phyloP scores from a whole-genome alignment of 2,797 vertebrate genomes.

The Gambelia wislizenii region DNA sequence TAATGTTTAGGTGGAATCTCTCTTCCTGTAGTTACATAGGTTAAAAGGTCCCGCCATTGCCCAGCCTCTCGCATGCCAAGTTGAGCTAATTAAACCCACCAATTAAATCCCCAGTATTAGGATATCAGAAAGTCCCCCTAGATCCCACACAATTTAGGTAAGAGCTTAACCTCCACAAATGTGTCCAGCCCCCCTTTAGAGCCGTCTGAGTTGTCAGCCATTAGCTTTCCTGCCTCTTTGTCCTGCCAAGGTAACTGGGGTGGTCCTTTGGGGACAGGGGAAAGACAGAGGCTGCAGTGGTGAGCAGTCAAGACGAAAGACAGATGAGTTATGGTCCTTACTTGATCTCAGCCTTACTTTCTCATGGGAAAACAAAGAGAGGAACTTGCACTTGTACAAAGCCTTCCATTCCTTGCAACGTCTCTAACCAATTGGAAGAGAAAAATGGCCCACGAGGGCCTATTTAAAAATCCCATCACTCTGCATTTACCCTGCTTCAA shows the following conservation, averaged over 20 bases:
- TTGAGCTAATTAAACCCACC: no score
- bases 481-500: neutral
- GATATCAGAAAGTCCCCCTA: no score
- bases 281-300: neutral
- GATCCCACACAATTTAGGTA: no score
- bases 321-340: neutral
- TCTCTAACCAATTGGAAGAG: neutral
- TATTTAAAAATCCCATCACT: neutral
- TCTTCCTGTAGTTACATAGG: no score
- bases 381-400: neutral
- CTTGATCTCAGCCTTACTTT: neutral
- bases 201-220: neutral
- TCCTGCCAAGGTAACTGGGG: neutral
- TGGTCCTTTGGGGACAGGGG: neutral
- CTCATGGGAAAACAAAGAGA: neutral
- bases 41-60: no score
- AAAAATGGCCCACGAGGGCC: neutral
- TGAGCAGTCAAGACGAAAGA: neutral
- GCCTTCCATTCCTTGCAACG: neutral
- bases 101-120: no score
- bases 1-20: no score
- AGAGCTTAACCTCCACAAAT: neutral
- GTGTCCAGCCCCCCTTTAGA: neutral
- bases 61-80: no score
- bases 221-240: no score